Evolutionary conservation across 2,888 invertebrate species (phyloP).

Genomic region (Willowsia nigromaculata): DNA sequence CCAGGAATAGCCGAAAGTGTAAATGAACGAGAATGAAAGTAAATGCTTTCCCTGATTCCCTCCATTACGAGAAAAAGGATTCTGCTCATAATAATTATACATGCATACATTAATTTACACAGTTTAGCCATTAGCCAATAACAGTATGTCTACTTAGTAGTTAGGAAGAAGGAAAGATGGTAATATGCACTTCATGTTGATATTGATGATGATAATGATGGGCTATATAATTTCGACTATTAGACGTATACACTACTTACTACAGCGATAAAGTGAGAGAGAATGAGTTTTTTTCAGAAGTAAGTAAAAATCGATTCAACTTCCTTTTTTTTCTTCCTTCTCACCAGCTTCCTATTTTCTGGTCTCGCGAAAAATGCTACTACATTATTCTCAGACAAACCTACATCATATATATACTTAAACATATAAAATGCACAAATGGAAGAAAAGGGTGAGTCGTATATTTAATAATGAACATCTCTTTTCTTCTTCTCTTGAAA

Average conservation of each 20-base stretch:
- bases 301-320: constrained; percentile 60
- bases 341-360: neutral
- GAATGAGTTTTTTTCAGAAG: neutral
- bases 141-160: neutral
- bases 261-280: neutral
- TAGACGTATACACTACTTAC: neutral
- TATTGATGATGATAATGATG: neutral
- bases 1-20: constrained; percentile 6
- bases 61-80: constrained; percentile 11
- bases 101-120: neutral
- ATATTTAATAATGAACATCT: constrained; percentile 26
- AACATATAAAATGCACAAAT: neutral
- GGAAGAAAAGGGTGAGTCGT: neutral
- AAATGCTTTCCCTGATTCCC: constrained; percentile 10
- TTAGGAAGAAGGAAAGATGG: neutral
- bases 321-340: neutral
- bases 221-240: neutral
- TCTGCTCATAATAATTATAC: constrained; percentile 6
- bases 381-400: neutral
- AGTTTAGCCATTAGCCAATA: neutral
- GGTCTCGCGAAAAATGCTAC: neutral
- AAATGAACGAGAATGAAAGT: constrained; percentile 7
- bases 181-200: neutral
- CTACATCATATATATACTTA: too few species aligned
- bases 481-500: neutral